Evolutionary conservation across 2,888 invertebrate species (phyloP).

Genomic region (Biston stratarius): DNA sequence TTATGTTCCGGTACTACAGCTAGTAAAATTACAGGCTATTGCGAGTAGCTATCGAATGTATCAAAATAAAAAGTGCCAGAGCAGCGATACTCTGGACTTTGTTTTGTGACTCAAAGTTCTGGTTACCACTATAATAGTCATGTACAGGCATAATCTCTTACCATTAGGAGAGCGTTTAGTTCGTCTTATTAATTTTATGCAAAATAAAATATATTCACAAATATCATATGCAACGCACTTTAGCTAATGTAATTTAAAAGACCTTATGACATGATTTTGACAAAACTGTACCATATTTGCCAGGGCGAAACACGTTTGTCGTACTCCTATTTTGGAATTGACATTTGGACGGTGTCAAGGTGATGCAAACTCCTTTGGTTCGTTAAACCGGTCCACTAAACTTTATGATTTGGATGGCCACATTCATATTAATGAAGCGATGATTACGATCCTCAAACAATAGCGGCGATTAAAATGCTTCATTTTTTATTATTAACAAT

Average conservation of each 20-base stretch:
- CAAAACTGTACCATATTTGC: constrained; percentile 34
- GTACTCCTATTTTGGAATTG: constrained; percentile 48
- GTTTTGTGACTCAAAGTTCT: too few species aligned
- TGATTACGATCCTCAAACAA: constrained; percentile 19
- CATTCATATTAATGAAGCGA: constrained; percentile 32
- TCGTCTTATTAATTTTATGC: too few species aligned
- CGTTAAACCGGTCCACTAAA: constrained; percentile 58
- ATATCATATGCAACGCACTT: neutral
- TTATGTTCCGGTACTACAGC: too few species aligned
- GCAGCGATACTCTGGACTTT: too few species aligned
- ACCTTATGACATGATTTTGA: constrained; percentile 21
- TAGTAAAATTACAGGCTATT: too few species aligned
- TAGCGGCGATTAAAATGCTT: neutral
- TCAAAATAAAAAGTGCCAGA: too few species aligned
- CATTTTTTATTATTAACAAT: neutral
- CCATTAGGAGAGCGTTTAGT: too few species aligned
- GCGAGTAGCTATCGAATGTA: too few species aligned
- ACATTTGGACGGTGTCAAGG: constrained; percentile 68
- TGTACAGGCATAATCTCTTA: too few species aligned
- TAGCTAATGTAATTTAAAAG: constrained; percentile 1
- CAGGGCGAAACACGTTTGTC: constrained; percentile 35
- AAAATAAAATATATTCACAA: neutral
- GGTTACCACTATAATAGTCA: too few species aligned
- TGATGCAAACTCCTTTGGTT: constrained; percentile 55
- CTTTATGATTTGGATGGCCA: constrained; percentile 39